Conservation (phyloP, 1,140 invertebrate genomes). For the Anastrepha obliqua region DNA sequence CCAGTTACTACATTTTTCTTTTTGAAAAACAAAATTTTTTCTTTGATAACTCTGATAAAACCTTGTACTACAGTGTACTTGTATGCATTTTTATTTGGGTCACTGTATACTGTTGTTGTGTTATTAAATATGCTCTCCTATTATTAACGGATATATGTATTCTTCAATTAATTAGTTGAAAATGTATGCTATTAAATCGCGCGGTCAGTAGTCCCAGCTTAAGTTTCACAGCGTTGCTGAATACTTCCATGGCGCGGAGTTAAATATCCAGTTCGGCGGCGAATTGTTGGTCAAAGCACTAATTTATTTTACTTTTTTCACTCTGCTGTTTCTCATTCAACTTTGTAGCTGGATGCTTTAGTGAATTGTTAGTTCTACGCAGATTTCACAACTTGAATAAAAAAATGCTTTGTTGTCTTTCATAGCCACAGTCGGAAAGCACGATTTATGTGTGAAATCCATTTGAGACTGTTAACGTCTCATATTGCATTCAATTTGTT, state of each 20-base stretch:
- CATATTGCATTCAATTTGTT: neutral
- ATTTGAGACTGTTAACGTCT: neutral
- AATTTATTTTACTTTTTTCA: neutral
- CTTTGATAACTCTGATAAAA: too few species aligned
- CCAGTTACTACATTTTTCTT: too few species aligned
- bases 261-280: neutral
- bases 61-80: too few species aligned
- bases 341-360: neutral
- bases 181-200: slow-evolving; percentile 4
- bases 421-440: neutral
- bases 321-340: neutral
- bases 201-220: neutral
- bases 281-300: slow-evolving; percentile 8
- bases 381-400: neutral
- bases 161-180: neutral
- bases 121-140: neutral
- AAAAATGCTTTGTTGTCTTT: neutral
- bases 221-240: neutral
- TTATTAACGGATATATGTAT: neutral
- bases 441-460: slow-evolving; percentile 29
- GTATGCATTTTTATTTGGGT: too few species aligned
- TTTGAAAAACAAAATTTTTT: too few species aligned
- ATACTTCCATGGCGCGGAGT: neutral
- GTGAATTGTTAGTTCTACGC: neutral
- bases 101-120: too few species aligned